These are phyloP conservation scores for Macrotis lagotis DNA, from an alignment of 2,113 vertebrate species.

Conservation along the genomic window DNA sequence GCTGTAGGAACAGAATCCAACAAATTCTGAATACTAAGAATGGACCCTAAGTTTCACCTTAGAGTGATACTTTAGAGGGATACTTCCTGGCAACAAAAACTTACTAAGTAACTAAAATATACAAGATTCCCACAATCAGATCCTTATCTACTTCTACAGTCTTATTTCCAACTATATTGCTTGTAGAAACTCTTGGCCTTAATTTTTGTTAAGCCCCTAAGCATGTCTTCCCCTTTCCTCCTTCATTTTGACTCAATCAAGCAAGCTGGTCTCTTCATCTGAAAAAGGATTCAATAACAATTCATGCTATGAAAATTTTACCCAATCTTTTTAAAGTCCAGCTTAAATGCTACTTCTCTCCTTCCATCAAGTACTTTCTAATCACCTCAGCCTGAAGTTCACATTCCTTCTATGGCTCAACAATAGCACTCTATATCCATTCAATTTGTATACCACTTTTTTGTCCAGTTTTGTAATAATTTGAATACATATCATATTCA, in stretches of 20 bases:
- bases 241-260: not conserved
- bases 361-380: not conserved
- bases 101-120: not conserved
- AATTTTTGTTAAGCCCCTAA: not conserved
- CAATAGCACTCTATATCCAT: not conserved
- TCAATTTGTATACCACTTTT: not conserved
- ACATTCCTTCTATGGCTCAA: not conserved
- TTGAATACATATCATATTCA: not conserved
- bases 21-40: conserved; percentile 26
- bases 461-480: not conserved
- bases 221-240: not conserved
- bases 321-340: not conserved
- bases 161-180: not conserved
- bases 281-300: not conserved
- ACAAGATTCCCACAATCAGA: not conserved
- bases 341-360: not conserved
- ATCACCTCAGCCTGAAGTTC: not conserved
- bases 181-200: not conserved
- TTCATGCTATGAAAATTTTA: not conserved
- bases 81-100: not conserved
- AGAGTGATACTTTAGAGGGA: not conserved
- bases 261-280: not conserved
- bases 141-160: not conserved
- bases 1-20: no score
- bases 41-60: not conserved